Evolutionary conservation across 2,797 vertebrate genomes (phyloP), one percentile per base, ranked within the genome.

Genomic region (Chlorospingus flavigularis): DNA sequence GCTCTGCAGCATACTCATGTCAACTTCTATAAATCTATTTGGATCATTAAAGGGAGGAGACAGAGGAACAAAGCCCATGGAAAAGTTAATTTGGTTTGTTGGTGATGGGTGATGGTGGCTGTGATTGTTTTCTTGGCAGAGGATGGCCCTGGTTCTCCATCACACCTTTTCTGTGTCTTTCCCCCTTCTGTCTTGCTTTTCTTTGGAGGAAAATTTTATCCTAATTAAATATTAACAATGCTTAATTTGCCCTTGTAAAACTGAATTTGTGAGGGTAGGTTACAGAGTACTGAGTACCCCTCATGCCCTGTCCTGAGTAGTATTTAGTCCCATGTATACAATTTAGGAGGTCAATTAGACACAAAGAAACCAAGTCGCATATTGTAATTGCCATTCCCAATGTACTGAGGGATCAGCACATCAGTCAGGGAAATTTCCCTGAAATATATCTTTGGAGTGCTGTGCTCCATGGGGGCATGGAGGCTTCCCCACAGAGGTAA

Each of bases 401-500:
- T 1, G 5, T 60, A 24, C 11, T 87, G 57, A 20, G 90, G 88
- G 80, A 79, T 88, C 86, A 33, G 94, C 73, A 74, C 50, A 53
- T 70, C 30, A 13, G 35, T 84, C 60, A 23, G 37, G 86, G 95
- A 93, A 63, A 92, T 87, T 82, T 95, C 79, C 75, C 78, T 86
- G 66, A 4, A 92, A 72, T 57, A 14, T 16, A 50, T 92, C 39
- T 80, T 94, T 50, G 18, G 81, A 65, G 88, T 82, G 28, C 68
- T 61, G 24, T 39, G 65, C 76, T 97, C 95, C 71, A 75, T 72
- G 85, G 90, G 66, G 42, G 62, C 9, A 3, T 58, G 42, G 53
- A 20, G 81, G 26, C 94, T 92, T 96, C 74, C 76, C 57, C 62
- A 28, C 86, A 0, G 35, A 63, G 86, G 67, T 37, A 5, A 10